Base-by-base conservation (phyloP, 2,113 vertebrate genomes). In the Hippocampus abdominalis region DNA sequence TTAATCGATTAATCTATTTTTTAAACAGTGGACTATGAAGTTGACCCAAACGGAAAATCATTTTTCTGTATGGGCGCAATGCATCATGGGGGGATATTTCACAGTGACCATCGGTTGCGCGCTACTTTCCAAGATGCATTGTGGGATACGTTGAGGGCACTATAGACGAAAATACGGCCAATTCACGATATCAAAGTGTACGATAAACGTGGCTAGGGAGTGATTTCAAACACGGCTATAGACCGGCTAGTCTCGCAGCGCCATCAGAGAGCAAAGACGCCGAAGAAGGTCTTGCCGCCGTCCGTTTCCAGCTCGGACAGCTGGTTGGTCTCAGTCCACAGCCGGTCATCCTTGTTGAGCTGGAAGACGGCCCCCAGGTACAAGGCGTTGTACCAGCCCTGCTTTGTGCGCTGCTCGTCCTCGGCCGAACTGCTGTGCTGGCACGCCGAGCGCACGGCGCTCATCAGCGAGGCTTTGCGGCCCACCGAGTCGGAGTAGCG, bases 281-380 rank as follows among this genome's bases (percentile, higher is more conserved):
- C 92, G 11, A 93, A 93, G 65, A 92, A 93, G 0, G 87, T 92
- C 46, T 86, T 85, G 15, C 92, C 90, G 0, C 82, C 74, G 0
- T 86, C 85, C 0, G 62, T 75, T 42, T 91, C 91, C 72, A 93
- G 77, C 16, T 74, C 39, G 0, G 66, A 15, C 7, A 83, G 69
- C 69, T 70, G 80, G 20, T 80, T 75, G 40, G 87, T 92, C 3
- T 74, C 66, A 0, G 92, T 91, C 81, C 72, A 61, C 73, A 93
- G 84, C 6, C 0, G 32, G 87, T 93, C 92, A 0, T 89, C 90
- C 8, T n/a, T 27, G 1, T 84, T 40, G 44, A 93, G 88, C 15
- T 81, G 78, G 36, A 93, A 93, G 53, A 90, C 89, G 0, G 90
- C 92, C 0, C 92, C 91, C 59, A 92, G 81, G 61, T 93, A 93